Conservation (phyloP, 2,888 invertebrate genomes). For the Diadromus collaris region DNA sequence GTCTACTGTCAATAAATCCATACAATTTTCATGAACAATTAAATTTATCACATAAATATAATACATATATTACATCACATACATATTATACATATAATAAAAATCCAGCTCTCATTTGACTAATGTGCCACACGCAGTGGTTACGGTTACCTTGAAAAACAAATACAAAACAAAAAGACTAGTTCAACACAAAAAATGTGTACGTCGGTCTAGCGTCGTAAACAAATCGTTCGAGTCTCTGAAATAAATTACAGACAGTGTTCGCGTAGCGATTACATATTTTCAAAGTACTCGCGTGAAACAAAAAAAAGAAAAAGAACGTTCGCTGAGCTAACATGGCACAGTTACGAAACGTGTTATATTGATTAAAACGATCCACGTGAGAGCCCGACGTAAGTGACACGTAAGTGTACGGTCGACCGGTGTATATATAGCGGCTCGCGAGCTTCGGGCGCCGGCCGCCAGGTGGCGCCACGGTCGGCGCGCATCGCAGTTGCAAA, state of each 20-base stretch:
- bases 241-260: not conserved
- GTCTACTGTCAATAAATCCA: no score
- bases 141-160: no score
- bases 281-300: slow-evolving; percentile 17
- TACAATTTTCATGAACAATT: slow-evolving; percentile 5
- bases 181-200: not conserved
- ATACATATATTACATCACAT: no score
- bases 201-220: not conserved
- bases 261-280: slow-evolving; percentile 7
- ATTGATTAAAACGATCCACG: slow-evolving; percentile 49
- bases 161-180: not conserved
- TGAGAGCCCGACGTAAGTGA: slow-evolving; percentile 23
- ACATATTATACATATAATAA: no score
- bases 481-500: not conserved
- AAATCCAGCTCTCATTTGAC: no score
- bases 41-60: no score
- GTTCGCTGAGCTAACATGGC: slow-evolving; percentile 27
- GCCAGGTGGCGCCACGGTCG: slow-evolving; percentile 12
- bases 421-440: not conserved
- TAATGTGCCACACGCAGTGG: no score
- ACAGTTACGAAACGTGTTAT: slow-evolving; percentile 54
- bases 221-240: slow-evolving; percentile 34
- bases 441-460: not conserved
- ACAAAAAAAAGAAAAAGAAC: not conserved
- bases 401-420: not conserved